A percentile compares a stretch with the other conserved stretches of the same genome.
These are phyloP conservation scores for Drosophila quinaria DNA, from an alignment of 2,888 invertebrate genomes.

Conservation along the genomic window DNA sequence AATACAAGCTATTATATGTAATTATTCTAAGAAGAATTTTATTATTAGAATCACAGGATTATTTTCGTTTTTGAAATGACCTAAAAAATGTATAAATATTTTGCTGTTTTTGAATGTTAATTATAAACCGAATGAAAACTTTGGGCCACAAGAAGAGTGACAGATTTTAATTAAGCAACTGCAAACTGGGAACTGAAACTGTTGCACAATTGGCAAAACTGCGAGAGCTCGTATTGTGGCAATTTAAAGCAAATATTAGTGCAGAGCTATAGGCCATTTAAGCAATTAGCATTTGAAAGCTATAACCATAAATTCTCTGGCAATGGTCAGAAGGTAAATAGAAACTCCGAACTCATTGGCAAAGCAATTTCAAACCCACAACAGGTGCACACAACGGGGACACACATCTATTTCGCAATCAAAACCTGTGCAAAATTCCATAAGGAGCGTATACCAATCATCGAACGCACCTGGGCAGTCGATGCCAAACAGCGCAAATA, in stretches of 20 bases:
- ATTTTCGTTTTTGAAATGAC: not conserved
- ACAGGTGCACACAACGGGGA: conserved; percentile 65
- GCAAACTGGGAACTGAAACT: not conserved
- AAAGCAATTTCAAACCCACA: conserved; percentile 34
- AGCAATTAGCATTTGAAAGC: conserved; percentile 69
- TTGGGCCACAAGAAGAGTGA: not conserved
- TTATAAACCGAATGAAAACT: conserved; percentile 2
- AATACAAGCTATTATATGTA: too few species aligned
- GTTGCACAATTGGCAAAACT: not conserved
- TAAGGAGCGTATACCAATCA: conserved; percentile 90
- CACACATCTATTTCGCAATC: conserved; percentile 89
- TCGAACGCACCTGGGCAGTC: conserved; percentile 94
- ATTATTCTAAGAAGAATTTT: not conserved
- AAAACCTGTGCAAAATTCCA: conserved; percentile 96
- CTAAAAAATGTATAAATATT: conserved; percentile 1
- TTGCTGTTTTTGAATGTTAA: not conserved
- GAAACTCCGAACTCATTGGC: conserved; percentile 21
- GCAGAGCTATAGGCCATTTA: conserved; percentile 19
- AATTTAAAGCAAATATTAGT: conserved; percentile 27
- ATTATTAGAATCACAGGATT: too few species aligned
- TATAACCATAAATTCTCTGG: conserved; percentile 69
- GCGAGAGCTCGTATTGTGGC: not conserved
- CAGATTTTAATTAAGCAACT: conserved; percentile 5
- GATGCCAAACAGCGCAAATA: conserved; percentile 90
- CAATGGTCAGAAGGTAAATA: conserved; percentile 40